Percentiles rank a stretch among this genome's conserved stretches.
These are phyloP conservation scores for Setophaga coronata DNA, from an alignment of 2,113 vertebrate genomes.

Conservation along the genomic window DNA sequence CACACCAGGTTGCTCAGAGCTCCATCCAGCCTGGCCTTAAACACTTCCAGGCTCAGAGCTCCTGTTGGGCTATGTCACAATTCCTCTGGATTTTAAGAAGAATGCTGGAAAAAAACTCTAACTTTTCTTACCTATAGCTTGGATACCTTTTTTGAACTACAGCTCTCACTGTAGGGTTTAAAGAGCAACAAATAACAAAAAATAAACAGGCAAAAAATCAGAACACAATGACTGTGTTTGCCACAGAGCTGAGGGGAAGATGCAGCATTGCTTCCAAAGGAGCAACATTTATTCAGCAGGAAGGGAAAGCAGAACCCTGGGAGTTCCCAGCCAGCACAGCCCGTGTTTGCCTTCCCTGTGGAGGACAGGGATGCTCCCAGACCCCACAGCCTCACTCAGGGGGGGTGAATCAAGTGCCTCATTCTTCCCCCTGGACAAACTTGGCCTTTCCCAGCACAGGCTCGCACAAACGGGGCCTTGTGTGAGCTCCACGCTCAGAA, in stretches of 20 bases:
- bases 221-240: not conserved
- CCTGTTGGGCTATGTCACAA: fast-evolving
- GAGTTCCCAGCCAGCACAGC: not conserved
- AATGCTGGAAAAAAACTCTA: not conserved
- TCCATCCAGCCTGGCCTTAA: not conserved
- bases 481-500: not conserved
- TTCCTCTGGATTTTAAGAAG: not conserved
- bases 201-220: not conserved
- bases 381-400: not conserved
- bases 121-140: too few relatives aligned
- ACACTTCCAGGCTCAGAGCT: not conserved
- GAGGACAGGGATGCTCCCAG: not conserved
- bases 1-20: not conserved
- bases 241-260: not conserved
- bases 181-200: not conserved
- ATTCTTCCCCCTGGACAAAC: slow-evolving; percentile 41
- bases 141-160: too few relatives aligned
- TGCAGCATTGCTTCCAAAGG: not conserved
- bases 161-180: not conserved
- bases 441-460: fast-evolving
- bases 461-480: not conserved
- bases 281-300: fast-evolving
- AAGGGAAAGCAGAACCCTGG: not conserved
- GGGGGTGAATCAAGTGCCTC: not conserved
- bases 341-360: not conserved